Evolutionary conservation across 2,797 vertebrate species (phyloP).

Genomic region (Psittacula echo): DNA sequence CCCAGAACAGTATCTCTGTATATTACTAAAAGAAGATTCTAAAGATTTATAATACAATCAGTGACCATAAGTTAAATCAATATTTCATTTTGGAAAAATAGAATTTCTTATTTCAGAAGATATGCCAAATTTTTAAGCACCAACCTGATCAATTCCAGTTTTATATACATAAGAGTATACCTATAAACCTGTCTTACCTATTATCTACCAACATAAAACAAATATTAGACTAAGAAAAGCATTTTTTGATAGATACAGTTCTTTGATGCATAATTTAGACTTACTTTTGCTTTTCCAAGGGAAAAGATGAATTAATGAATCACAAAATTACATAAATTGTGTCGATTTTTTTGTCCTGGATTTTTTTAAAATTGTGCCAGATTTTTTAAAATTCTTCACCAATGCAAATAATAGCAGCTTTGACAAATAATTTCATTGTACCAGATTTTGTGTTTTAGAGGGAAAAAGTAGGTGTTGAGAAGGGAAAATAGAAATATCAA

Average conservation of each 20-base stretch:
- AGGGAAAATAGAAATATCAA: not conserved
- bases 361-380: not conserved
- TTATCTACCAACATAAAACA: not conserved
- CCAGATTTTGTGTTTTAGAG: not conserved
- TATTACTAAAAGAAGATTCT: not conserved
- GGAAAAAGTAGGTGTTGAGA: accelerated
- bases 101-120: not conserved
- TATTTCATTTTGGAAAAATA: not conserved
- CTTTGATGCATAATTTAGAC: not conserved
- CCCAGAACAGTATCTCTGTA: not conserved
- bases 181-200: not conserved
- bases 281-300: not conserved
- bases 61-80: not conserved
- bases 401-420: not conserved
- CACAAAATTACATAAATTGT: not conserved
- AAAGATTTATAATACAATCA: not conserved
- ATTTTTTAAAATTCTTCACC: not conserved
- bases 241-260: not conserved
- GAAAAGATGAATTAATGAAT: not conserved
- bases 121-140: not conserved
- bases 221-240: not conserved
- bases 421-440: not conserved
- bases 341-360: not conserved
- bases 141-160: not conserved
- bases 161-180: not conserved